Evolutionary conservation across 2,888 invertebrate genomes (phyloP).

Genomic region (Philereme vetulata): DNA sequence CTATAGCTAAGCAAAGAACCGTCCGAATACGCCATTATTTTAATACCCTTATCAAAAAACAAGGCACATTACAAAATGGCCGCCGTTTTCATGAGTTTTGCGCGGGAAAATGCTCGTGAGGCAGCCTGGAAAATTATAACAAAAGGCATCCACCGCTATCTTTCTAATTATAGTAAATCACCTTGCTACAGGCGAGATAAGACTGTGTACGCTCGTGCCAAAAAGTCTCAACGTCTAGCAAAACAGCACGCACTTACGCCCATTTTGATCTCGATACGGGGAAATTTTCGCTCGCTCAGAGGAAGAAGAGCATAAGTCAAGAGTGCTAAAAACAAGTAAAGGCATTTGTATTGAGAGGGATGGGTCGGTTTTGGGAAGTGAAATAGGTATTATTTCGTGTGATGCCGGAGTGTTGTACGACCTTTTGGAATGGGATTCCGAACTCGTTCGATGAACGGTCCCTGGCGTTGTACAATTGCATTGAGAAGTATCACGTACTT

Average conservation of each 20-base stretch:
- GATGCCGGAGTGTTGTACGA: conserved; percentile 53
- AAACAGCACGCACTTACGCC: conserved; percentile 56
- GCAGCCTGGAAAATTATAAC: conserved; percentile 83
- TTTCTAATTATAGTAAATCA: conserved; percentile 85
- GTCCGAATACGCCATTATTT: conserved; percentile 78
- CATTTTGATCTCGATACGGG: conserved; percentile 57
- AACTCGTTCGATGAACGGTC: conserved; percentile 77
- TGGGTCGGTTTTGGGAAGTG: conserved; percentile 49
- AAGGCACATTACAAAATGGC: conserved; percentile 83
- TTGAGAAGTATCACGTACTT: conserved; percentile 64
- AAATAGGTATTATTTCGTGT: conserved; percentile 51
- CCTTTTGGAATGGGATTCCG: conserved; percentile 54
- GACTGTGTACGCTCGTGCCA: conserved; percentile 61
- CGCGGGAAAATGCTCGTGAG: conserved; percentile 79
- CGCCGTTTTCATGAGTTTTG: conserved; percentile 79
- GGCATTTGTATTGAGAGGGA: conserved; percentile 49
- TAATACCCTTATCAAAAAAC: conserved; percentile 84
- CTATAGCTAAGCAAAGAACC: conserved; percentile 62
- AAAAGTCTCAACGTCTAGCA: conserved; percentile 67
- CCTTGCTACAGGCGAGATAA: conserved; percentile 83
- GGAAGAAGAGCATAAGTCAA: conserved; percentile 55
- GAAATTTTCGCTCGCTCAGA: conserved; percentile 48
- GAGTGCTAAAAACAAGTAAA: conserved; percentile 48
- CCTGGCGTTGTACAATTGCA: conserved; percentile 72
- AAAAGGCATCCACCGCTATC: conserved; percentile 84